Conservation (phyloP, 2,888 invertebrate species). For the Tiphia femorata region DNA sequence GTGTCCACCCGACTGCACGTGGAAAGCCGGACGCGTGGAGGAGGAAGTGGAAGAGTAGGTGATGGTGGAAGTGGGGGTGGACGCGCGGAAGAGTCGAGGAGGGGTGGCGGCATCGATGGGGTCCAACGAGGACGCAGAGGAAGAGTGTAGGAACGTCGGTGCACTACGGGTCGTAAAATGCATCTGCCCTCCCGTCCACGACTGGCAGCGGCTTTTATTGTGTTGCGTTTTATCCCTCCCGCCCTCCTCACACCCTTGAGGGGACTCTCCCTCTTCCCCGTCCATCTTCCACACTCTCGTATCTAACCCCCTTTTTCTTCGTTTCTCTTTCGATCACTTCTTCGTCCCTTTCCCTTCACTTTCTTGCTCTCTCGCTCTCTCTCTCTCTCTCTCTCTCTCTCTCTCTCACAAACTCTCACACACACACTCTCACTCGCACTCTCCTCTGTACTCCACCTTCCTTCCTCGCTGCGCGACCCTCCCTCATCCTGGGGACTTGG, state of each 20-base stretch:
- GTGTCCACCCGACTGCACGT: conserved; percentile 41
- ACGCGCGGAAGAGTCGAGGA: conserved; percentile 3
- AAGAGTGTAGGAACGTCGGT: conserved; percentile 31
- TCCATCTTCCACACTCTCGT: conserved; percentile 14
- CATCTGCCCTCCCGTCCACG: conserved; percentile 52
- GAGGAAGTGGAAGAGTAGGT: conserved; percentile 1
- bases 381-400: no score
- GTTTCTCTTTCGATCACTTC: conserved; percentile 14
- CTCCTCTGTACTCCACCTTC: conserved; percentile 17
- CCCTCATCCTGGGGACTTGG: conserved; percentile 29
- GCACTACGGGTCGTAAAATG: conserved; percentile 59
- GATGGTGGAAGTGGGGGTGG: conserved; percentile 5
- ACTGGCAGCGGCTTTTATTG: conserved; percentile 51
- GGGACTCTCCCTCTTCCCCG: conserved; percentile 19
- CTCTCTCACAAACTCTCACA: no score
- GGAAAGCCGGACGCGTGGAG: conserved; percentile 13
- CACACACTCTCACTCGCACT: no score
- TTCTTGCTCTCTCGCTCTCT: no score
- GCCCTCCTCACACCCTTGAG: conserved; percentile 18
- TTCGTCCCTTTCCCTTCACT: no score
- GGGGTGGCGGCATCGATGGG: conserved; percentile 20
- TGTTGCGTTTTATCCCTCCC: conserved; percentile 42
- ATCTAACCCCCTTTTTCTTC: conserved; percentile 21
- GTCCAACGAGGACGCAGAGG: conserved; percentile 31
- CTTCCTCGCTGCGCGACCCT: conserved; percentile 21